These are phyloP conservation scores for Puntigrus tetrazona DNA, from an alignment of 2,113 vertebrate genomes.

Conservation along the genomic window DNA sequence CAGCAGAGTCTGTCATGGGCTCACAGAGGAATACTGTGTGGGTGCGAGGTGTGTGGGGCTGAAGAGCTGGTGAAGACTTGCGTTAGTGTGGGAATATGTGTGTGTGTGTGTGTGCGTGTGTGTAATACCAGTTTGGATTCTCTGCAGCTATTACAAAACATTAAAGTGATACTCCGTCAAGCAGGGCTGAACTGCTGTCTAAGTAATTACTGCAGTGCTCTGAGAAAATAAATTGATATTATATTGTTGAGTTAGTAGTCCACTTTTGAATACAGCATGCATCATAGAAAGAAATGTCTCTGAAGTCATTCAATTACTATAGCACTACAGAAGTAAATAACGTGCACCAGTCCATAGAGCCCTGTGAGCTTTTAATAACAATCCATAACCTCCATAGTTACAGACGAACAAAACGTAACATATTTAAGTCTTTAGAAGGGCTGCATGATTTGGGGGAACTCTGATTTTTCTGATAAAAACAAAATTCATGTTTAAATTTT, in stretches of 20 bases:
- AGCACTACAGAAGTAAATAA: not conserved
- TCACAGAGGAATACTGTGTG: slow-evolving; percentile 34
- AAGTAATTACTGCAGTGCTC: slow-evolving; percentile 9
- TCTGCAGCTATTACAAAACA: slow-evolving; percentile 4
- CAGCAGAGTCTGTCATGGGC: slow-evolving; percentile 11
- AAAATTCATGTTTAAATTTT: too few species aligned
- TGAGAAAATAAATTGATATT: slow-evolving; percentile 17
- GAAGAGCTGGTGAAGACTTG: slow-evolving; percentile 22
- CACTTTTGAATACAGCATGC: slow-evolving; percentile 9
- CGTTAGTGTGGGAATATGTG: not conserved
- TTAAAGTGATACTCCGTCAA: not conserved
- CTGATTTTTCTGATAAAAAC: too few species aligned
- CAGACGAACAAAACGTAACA: not conserved
- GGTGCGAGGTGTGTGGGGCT: slow-evolving; percentile 5
- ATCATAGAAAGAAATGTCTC: slow-evolving; percentile 4
- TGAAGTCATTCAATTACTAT: slow-evolving; percentile 14
- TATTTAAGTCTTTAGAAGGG: not conserved
- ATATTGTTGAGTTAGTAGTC: not conserved
- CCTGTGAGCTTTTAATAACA: not conserved
- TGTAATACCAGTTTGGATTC: not conserved
- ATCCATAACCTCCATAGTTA: not conserved
- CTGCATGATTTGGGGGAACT: not conserved
- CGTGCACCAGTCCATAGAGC: not conserved
- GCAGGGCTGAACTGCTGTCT: not conserved
- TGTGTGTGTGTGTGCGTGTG: not conserved